A percentile compares a stretch with the other conserved stretches of the same genome.
phyloP scores from a whole-genome alignment of 2,888 invertebrate genomes.

The Colostygia pectinataria region DNA sequence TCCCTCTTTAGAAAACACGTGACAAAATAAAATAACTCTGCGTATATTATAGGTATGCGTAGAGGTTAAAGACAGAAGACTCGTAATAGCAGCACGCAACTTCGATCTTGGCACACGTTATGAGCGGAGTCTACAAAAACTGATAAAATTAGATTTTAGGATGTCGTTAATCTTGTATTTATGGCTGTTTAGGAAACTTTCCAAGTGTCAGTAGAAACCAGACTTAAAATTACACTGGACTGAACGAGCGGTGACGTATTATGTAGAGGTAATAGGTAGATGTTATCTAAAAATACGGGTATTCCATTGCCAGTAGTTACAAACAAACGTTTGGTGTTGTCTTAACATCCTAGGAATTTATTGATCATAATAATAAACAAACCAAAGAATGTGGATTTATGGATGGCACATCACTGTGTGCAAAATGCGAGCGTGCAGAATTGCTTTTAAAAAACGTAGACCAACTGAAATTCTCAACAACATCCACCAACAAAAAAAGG shows the following conservation, averaged over 20 bases:
- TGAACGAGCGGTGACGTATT: conserved; percentile 3
- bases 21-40: conserved; percentile 40
- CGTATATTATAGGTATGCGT: conserved; percentile 27
- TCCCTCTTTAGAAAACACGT: conserved; percentile 63
- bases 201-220: conserved; percentile 10
- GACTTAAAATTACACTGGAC: conserved; percentile 4
- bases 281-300: conserved; percentile 7
- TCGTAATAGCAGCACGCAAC: conserved; percentile 39
- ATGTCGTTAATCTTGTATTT: conserved; percentile 35
- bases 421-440: too few species aligned
- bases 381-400: not conserved
- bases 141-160: conserved; percentile 30
- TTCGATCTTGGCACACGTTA: conserved; percentile 40
- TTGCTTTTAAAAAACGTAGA: too few species aligned
- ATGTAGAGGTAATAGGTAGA: not conserved
- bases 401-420: not conserved
- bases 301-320: conserved; percentile 11
- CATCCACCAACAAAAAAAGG: too few species aligned
- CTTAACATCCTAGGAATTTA: not conserved
- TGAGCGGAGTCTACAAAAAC: conserved; percentile 18
- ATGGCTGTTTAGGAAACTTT: conserved; percentile 21
- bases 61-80: conserved; percentile 61
- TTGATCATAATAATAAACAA: not conserved
- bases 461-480: too few species aligned
- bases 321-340: not conserved